Evolutionary conservation across 1,140 invertebrate genomes (phyloP).

Genomic region (Lepidurus packardi): DNA sequence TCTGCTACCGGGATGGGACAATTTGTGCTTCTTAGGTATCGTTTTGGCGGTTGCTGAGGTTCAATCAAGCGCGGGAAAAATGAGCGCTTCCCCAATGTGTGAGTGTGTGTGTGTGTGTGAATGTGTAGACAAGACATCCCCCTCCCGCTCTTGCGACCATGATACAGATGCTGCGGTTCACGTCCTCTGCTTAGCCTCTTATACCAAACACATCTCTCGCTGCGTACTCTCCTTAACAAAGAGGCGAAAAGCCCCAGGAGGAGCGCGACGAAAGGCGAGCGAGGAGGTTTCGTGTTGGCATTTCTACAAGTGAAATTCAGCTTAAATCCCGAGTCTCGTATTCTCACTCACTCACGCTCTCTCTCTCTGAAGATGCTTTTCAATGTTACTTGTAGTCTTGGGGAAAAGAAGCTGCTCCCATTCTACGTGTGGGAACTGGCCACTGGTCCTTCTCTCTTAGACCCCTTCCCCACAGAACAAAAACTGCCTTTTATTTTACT

Average conservation of each 20-base stretch:
- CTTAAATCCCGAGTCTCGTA: not conserved
- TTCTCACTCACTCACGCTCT: not conserved
- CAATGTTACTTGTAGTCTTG: constrained; percentile 13
- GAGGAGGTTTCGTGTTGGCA: not conserved
- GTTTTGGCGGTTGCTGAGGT: constrained; percentile 8
- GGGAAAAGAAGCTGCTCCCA: constrained; percentile 12
- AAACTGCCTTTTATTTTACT: not conserved
- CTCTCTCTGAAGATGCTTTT: not conserved
- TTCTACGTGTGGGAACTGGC: constrained; percentile 17
- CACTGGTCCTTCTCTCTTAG: constrained; percentile 11
- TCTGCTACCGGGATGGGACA: not conserved
- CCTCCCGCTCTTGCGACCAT: not conserved
- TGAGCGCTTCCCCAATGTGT: not conserved
- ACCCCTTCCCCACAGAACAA: not conserved
- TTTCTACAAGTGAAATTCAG: constrained; percentile 15
- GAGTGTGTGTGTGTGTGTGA: constrained; percentile 6
- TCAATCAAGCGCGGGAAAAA: constrained; percentile 15
- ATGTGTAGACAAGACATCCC: not conserved
- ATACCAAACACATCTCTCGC: constrained; percentile 7
- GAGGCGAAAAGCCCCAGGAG: not conserved
- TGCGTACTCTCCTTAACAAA: not conserved
- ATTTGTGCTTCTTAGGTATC: constrained; percentile 8
- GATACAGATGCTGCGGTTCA: constrained; percentile 17
- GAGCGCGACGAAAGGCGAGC: constrained; percentile 17
- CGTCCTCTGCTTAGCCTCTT: constrained; percentile 7